Evolutionary conservation across 2,888 invertebrate species (phyloP).

Genomic region (Pristionchus maxplancki): DNA sequence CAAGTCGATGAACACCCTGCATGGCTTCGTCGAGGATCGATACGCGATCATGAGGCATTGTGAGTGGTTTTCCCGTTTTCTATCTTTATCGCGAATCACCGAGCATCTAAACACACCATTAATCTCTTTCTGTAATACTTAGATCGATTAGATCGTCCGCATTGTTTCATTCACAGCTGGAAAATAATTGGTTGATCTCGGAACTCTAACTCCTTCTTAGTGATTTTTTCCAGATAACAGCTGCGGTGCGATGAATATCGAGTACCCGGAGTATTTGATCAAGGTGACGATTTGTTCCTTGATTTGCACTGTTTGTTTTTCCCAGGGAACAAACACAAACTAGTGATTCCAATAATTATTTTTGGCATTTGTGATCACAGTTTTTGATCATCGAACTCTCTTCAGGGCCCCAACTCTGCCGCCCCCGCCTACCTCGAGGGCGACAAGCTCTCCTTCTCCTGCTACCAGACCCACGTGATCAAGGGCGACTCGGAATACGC

Average conservation of each 20-base stretch:
- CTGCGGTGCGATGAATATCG: constrained; percentile 75
- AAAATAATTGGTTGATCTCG: neutral
- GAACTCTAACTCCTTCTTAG: neutral
- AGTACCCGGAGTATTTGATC: constrained; percentile 73
- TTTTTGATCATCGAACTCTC: neutral
- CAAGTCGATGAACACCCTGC: neutral
- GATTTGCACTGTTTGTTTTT: neutral
- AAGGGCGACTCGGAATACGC: constrained; percentile 70
- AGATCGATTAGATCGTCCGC: neutral
- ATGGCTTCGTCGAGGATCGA: constrained; percentile 32
- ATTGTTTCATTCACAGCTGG: neutral
- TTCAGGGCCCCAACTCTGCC: constrained; percentile 63
- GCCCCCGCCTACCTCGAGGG: constrained; percentile 70
- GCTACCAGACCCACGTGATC: constrained; percentile 73
- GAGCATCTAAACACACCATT: neutral
- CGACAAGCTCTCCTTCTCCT: constrained; percentile 70
- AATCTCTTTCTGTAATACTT: neutral
- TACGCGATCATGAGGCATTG: constrained; percentile 21
- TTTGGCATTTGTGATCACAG: neutral
- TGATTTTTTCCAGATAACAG: constrained; percentile 62
- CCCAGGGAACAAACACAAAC: too few relatives aligned
- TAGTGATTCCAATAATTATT: too few relatives aligned
- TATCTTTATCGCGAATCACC: neutral
- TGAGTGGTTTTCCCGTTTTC: neutral
- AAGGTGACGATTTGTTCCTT: constrained; percentile 51